A percentile compares a stretch with the other conserved stretches of the same genome.
phyloP scores from a whole-genome alignment of 2,888 invertebrate genomes.

The Chorisops tibialis region DNA sequence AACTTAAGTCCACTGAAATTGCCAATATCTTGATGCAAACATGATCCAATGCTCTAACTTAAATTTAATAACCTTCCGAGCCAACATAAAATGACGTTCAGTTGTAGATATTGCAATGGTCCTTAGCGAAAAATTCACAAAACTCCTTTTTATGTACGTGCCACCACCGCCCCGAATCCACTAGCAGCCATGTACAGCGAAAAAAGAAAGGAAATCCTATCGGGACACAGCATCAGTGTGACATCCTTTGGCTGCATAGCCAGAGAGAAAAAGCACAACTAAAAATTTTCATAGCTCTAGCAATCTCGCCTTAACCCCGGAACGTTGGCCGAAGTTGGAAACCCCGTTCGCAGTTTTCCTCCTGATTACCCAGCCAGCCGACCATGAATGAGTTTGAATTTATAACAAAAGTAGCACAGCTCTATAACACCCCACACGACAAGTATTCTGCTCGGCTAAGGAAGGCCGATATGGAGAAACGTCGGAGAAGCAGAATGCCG shows the following conservation, averaged over 20 bases:
- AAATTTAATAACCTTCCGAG: too few relatives aligned
- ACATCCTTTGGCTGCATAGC: not conserved
- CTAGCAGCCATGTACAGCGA: not conserved
- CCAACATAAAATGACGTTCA: too few relatives aligned
- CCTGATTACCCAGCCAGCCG: constrained; percentile 29
- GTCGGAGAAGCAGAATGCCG: not conserved
- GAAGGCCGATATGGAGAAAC: not conserved
- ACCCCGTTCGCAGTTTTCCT: constrained; percentile 29
- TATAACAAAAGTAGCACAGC: constrained; percentile 21
- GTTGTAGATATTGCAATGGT: too few relatives aligned
- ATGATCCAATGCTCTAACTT: too few relatives aligned
- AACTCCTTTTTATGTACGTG: not conserved
- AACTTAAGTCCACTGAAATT: too few relatives aligned
- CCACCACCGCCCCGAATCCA: constrained; percentile 1
- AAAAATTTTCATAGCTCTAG: constrained; percentile 25
- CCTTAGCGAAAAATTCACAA: too few relatives aligned
- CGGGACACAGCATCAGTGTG: not conserved
- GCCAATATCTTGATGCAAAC: too few relatives aligned
- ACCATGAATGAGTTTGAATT: constrained; percentile 30
- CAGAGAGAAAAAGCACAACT: not conserved
- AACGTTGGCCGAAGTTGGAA: not conserved
- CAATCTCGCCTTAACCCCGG: constrained; percentile 13
- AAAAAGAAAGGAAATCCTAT: too few relatives aligned
- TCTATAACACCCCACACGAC: constrained; percentile 13
- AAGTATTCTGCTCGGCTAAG: not conserved